phyloP scores from a whole-genome alignment of 2,113 vertebrate species.

The Hippopotamus amphibius region DNA sequence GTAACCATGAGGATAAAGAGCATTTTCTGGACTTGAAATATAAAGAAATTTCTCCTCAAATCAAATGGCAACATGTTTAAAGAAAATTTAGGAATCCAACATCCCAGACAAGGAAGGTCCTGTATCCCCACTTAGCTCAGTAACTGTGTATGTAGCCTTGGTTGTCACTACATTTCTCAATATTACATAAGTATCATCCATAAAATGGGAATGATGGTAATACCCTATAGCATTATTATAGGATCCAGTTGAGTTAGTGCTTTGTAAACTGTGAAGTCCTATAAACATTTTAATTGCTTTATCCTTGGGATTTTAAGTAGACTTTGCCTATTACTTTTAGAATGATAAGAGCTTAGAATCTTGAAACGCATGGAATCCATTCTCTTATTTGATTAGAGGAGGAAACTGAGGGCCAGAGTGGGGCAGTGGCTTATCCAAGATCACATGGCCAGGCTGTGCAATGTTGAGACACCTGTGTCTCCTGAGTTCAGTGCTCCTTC shows the following conservation, averaged over 20 bases:
- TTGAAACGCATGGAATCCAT: neutral
- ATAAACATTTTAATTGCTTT: neutral
- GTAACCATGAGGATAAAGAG: neutral
- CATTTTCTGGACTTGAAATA: neutral
- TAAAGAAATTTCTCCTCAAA: neutral
- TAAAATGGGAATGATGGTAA: neutral
- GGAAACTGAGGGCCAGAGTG: neutral
- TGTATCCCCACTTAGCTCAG: neutral
- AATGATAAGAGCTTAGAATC: neutral
- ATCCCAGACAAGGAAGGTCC: neutral
- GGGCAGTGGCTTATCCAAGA: neutral
- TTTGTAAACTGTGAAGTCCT: neutral
- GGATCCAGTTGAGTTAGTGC: neutral
- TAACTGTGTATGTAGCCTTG: neutral
- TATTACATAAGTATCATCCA: neutral
- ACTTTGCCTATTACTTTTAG: neutral
- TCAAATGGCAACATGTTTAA: neutral
- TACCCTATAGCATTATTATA: neutral
- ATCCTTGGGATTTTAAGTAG: neutral
- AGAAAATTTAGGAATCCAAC: neutral
- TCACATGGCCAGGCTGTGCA: neutral
- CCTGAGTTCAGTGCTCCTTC: neutral
- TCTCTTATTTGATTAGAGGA: neutral
- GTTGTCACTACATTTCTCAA: neutral
- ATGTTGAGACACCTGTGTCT: fast-evolving